phyloP scores from a whole-genome alignment of 2,888 invertebrate species.

The Sarcophaga rosellei region DNA sequence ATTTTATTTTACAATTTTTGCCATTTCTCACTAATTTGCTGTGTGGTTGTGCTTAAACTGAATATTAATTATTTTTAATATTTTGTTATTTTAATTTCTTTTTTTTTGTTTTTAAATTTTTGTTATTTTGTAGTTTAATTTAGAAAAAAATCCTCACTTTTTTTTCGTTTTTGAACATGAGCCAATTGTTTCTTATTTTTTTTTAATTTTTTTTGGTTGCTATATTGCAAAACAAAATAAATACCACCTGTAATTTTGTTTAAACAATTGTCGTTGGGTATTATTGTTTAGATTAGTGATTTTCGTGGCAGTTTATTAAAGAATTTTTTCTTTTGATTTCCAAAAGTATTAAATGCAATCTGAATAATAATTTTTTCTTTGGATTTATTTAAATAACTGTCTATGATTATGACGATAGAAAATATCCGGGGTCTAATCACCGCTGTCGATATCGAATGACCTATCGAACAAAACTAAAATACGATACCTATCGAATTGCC shows the following conservation, averaged over 20 bases:
- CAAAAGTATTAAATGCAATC: background rate
- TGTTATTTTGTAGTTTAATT: conserved; percentile 35
- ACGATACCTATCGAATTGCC: background rate
- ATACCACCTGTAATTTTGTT: conserved; percentile 65
- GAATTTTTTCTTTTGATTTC: conserved; percentile 23
- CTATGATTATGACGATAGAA: no score
- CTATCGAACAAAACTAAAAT: background rate
- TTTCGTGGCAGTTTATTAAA: conserved; percentile 39
- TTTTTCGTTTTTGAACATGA: conserved; percentile 52
- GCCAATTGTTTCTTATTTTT: conserved; percentile 53
- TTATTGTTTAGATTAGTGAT: conserved; percentile 34
- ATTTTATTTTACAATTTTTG: background rate
- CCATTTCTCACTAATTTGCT: conserved; percentile 34
- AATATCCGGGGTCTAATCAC: no score
- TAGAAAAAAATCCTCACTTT: conserved; percentile 29
- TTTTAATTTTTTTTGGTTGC: background rate
- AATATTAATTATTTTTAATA: conserved; percentile 57
- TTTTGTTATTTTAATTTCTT: conserved; percentile 25
- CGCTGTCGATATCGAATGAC: background rate
- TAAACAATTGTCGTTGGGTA: conserved; percentile 55
- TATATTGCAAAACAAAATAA: conserved; percentile 49
- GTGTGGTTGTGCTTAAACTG: conserved; percentile 47
- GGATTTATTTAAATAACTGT: no score
- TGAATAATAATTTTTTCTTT: background rate
- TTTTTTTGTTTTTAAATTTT: conserved; percentile 20